Base-by-base conservation (phyloP, 2,888 invertebrate species). In the Gonocerus acuteangulatus region DNA sequence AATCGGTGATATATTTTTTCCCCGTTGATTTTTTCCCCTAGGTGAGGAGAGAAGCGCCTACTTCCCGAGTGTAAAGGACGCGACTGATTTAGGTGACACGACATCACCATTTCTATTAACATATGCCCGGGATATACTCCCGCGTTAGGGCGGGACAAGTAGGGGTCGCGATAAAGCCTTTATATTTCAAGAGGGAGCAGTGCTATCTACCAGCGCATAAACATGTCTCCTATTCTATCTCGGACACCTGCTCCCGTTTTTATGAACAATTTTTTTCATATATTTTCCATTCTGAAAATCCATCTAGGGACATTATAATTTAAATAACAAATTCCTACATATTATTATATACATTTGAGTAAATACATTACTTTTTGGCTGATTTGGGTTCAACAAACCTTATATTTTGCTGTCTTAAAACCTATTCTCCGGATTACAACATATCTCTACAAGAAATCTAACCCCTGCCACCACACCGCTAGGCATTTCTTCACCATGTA, bases 81-180 rank as follows among this genome's bases (percentile, higher is more conserved):
- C 4, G n/a, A 18, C 51, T 51, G 51, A 51, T 51, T 51, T 51
- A 51, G 51, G 36, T 27, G 18, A 32, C 48, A 18, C 32, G 11
- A 27, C 51, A 51, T 51, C 51, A 51, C 32, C 32, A 34, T 9
- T n/a, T 27, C 51, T 51, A 51, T 51, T 51, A 51, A 51, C 51
- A 51, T 51, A 51, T 51, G 51, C 51, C 4, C 27, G 9, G 27
- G 27, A 9, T 9, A 27, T 27, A n/a, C n/a, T 27, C 27, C 27
- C 27, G 27, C 27, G 27, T 27, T 27, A 27, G 27, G 27, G 27
- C 27, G 39, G 39, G 39, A 39, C 39, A 39, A 39, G 39, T 39
- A 15, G 39, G 39, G 39, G 13, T 19, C 9, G n/a, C 18, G 47
- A 54, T 54, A 54, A 54, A 54, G 42, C 39, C 39, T 16, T 39